A percentile compares a stretch with the other conserved stretches of the same genome.
Conservation (phyloP, 2,888 invertebrate genomes). For the Fragum whitleyi region DNA sequence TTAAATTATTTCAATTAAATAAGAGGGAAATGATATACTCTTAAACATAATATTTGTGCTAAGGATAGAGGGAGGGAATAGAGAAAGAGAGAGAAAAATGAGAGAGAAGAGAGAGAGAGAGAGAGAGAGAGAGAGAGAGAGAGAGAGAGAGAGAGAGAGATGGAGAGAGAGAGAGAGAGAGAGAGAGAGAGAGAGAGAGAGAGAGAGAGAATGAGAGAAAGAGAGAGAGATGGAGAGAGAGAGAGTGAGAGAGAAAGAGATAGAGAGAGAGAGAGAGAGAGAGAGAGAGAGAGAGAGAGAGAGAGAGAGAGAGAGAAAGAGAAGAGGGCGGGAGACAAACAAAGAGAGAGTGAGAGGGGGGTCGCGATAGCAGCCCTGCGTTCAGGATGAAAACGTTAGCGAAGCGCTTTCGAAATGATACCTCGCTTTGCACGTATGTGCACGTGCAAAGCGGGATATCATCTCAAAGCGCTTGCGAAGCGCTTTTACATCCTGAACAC, state of each 20-base stretch:
- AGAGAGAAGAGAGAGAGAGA: constrained; percentile 10
- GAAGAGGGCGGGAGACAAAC: constrained; percentile 3
- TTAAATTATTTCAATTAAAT: too few relatives aligned
- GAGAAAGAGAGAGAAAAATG: too few relatives aligned
- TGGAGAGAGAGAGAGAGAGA: too few relatives aligned
- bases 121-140: constrained; percentile 24
- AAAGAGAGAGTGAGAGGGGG: constrained; percentile 17
- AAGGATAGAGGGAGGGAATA: constrained; percentile 2
- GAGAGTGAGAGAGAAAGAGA: too few relatives aligned
- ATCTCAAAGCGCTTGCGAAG: too few relatives aligned
- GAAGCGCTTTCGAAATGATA: too few relatives aligned
- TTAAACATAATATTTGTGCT: neutral
- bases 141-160: constrained; percentile 19
- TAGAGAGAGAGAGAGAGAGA: constrained; percentile 25
- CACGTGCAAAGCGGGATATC: too few relatives aligned
- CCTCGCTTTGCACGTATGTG: neutral
- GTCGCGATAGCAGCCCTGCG: neutral
- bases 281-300: constrained; percentile 15
- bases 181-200: constrained; percentile 28
- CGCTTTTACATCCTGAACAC: too few relatives aligned
- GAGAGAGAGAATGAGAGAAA: constrained; percentile 16
- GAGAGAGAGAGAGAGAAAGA: constrained; percentile 19
- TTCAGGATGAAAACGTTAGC: too few relatives aligned
- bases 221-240: too few relatives aligned
- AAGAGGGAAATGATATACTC: neutral